Evolutionary conservation across 1,140 invertebrate species (phyloP).

Genomic region (Mactra quadrangularis): DNA sequence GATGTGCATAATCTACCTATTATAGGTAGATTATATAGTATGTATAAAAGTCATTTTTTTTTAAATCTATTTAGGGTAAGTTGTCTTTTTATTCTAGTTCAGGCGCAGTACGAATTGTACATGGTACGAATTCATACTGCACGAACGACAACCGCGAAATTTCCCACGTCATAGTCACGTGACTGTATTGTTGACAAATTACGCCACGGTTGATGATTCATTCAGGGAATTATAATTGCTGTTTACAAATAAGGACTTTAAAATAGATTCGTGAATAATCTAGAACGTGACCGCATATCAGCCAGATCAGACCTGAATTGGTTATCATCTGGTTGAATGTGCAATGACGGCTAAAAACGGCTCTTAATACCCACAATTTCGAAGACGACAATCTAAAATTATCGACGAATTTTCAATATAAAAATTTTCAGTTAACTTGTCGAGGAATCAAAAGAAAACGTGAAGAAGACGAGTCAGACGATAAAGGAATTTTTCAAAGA

Average conservation of each 20-base stretch:
- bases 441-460: constrained; percentile 46
- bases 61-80: too few species aligned
- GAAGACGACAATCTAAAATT: neutral
- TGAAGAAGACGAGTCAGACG: neutral
- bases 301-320: constrained; percentile 49
- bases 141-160: too few species aligned
- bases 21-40: too few species aligned
- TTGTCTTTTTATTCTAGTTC: too few species aligned
- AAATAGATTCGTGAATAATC: too few species aligned
- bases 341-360: constrained; percentile 24
- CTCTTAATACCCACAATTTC: neutral
- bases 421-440: neutral
- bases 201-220: constrained; percentile 2
- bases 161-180: constrained; percentile 13
- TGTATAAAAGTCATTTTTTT: too few species aligned
- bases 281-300: constrained; percentile 28
- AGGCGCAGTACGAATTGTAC: too few species aligned
- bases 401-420: neutral
- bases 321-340: constrained; percentile 45
- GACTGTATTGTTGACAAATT: constrained; percentile 34
- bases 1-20: too few species aligned
- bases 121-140: too few species aligned
- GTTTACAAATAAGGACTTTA: too few species aligned
- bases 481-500: constrained; percentile 12
- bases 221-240: too few species aligned